These are phyloP conservation scores for Alloscopus bannaensis DNA, from an alignment of 2,888 invertebrate genomes.

Conservation along the genomic window DNA sequence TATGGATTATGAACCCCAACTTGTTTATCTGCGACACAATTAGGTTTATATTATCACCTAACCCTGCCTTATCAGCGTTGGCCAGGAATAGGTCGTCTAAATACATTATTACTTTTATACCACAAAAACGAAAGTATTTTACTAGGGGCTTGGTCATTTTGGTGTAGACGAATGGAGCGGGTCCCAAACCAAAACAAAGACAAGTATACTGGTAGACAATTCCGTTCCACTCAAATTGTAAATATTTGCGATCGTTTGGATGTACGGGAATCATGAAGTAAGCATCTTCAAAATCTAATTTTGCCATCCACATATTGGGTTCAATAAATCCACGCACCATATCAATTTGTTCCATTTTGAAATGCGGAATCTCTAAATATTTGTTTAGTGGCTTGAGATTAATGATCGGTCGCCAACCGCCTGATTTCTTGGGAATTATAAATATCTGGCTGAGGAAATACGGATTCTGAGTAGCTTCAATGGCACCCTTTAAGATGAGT, in stretches of 20 bases:
- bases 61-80: background rate
- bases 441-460: background rate
- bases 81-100: constrained; percentile 13
- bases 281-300: constrained; percentile 20
- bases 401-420: background rate
- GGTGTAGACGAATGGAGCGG: constrained; percentile 12
- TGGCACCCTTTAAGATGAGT: background rate
- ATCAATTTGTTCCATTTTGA: background rate
- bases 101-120: background rate
- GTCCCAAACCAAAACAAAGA: background rate
- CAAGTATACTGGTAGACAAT: constrained; percentile 2
- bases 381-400: constrained; percentile 11
- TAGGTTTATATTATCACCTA: background rate
- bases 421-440: constrained; percentile 12
- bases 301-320: background rate
- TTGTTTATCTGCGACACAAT: background rate
- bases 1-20: constrained; percentile 10
- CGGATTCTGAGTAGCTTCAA: constrained; percentile 6
- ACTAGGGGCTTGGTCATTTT: constrained; percentile 14
- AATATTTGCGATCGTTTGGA: background rate
- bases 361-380: background rate
- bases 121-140: background rate
- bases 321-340: background rate
- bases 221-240: constrained; percentile 1
- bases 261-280: constrained; percentile 5